Percentiles rank a stretch among this genome's conserved stretches.
Conservation (phyloP, 2,888 invertebrate species). For the Lumbricus terrestris region DNA sequence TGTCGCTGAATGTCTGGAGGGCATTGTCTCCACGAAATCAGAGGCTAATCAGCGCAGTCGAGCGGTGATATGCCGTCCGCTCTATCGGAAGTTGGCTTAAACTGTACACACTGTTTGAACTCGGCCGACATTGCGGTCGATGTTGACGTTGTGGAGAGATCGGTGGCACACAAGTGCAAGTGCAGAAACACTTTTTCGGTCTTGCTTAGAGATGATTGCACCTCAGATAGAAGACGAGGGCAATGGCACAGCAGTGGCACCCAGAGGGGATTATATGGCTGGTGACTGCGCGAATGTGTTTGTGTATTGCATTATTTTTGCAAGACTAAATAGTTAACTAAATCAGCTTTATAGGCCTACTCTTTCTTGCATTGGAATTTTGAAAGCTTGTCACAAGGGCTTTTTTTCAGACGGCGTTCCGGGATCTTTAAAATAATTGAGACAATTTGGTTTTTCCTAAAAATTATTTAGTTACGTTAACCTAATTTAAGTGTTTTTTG, state of each 20-base stretch:
- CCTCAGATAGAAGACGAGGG: not conserved
- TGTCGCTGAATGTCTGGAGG: not conserved
- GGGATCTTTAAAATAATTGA: too few species aligned
- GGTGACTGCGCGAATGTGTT: not conserved
- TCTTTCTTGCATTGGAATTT: not conserved
- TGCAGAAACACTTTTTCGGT: too few species aligned
- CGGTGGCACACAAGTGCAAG: not conserved
- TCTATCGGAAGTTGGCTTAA: not conserved
- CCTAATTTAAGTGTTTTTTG: too few species aligned
- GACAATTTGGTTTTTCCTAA: too few species aligned
- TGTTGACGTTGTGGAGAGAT: not conserved
- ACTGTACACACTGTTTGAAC: not conserved
- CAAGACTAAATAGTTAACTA: not conserved
- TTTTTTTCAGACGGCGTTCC: too few species aligned
- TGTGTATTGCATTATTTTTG: not conserved
- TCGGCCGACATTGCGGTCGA: not conserved
- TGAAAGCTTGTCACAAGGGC: not conserved
- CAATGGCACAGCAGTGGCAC: not conserved
- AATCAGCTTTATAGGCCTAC: not conserved
- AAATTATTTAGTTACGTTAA: too few species aligned
- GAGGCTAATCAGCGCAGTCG: not conserved
- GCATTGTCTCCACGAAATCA: not conserved
- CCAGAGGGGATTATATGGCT: not conserved
- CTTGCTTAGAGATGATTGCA: not conserved
- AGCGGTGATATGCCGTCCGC: not conserved